Percentiles rank a stretch among this genome's conserved stretches.
Conservation (phyloP, 1,140 invertebrate species). For the Nasonia giraulti region DNA sequence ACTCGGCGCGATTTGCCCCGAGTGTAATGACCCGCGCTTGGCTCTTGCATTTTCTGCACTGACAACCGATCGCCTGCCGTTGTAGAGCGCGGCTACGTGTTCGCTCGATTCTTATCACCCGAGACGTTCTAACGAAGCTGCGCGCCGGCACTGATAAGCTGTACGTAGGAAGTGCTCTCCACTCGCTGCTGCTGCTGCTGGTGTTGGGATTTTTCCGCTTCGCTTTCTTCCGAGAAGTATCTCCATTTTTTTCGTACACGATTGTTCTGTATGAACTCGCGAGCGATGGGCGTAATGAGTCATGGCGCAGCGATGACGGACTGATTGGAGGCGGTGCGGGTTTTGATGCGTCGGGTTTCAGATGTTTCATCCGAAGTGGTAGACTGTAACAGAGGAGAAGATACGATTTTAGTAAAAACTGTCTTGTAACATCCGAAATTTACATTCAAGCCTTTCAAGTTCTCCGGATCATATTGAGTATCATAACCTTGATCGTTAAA, state of each 20-base stretch:
- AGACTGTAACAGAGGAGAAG: neutral
- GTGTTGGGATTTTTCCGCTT: constrained; percentile 2
- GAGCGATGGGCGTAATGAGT: neutral
- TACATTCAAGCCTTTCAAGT: neutral
- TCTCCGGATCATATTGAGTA: neutral
- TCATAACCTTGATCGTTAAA: neutral
- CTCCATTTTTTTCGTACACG: neutral
- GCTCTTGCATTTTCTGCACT: neutral
- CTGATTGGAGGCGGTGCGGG: neutral
- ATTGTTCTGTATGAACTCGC: neutral
- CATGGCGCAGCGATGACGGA: neutral
- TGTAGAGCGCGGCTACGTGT: neutral
- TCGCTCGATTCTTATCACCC: constrained; percentile 40
- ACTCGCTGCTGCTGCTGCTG: neutral
- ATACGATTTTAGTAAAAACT: too few species aligned
- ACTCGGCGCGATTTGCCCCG: neutral
- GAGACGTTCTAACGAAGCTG: neutral
- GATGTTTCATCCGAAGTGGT: neutral
- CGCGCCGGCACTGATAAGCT: neutral
- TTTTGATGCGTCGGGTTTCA: neutral
- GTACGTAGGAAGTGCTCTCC: neutral
- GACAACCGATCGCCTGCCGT: constrained; percentile 40
- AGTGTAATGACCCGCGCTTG: constrained; percentile 20
- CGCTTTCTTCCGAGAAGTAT: neutral
- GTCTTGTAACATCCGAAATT: too few species aligned